Evolutionary conservation across 2,797 vertebrate species (phyloP).

Genomic region (Ataeniobius toweri): DNA sequence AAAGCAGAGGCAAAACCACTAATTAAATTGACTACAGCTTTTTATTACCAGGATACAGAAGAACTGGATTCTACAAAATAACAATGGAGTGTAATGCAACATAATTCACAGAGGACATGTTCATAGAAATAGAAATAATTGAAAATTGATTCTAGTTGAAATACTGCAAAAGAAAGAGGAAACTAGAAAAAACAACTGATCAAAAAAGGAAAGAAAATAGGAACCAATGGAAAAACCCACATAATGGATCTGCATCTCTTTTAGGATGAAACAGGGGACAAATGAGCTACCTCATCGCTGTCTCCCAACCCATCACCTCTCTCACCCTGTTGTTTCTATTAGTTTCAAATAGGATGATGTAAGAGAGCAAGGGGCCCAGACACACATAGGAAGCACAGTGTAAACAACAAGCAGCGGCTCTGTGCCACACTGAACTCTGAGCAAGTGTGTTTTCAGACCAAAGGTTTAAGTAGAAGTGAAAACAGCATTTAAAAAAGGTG

Average conservation of each 20-base stretch:
- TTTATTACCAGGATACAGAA: neutral
- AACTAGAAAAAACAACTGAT: slow-evolving; percentile 43
- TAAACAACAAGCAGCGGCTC: slow-evolving; percentile 74
- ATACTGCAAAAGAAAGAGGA: slow-evolving; percentile 54
- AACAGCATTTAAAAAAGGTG: neutral
- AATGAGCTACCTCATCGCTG: slow-evolving; percentile 80
- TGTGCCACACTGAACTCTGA: slow-evolving; percentile 38
- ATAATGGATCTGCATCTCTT: slow-evolving; percentile 74
- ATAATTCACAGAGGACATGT: slow-evolving; percentile 40
- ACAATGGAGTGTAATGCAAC: neutral
- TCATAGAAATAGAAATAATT: slow-evolving; percentile 49
- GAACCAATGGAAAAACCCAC: slow-evolving; percentile 55
- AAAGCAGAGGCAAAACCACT: neutral
- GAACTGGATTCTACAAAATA: neutral
- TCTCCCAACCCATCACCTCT: slow-evolving; percentile 49
- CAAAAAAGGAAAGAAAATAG: slow-evolving; percentile 32
- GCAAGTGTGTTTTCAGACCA: slow-evolving; percentile 41
- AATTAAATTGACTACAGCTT: neutral
- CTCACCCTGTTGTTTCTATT: slow-evolving; percentile 62
- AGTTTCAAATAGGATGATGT: slow-evolving; percentile 75
- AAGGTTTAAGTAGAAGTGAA: slow-evolving; percentile 19
- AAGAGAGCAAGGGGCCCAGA: slow-evolving; percentile 75
- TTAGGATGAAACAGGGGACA: slow-evolving; percentile 57
- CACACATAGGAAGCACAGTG: slow-evolving; percentile 77
- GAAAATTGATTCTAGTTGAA: slow-evolving; percentile 46